These are phyloP conservation scores for Lamprologus callipterus DNA, from an alignment of 2,113 vertebrate species.

Conservation along the genomic window DNA sequence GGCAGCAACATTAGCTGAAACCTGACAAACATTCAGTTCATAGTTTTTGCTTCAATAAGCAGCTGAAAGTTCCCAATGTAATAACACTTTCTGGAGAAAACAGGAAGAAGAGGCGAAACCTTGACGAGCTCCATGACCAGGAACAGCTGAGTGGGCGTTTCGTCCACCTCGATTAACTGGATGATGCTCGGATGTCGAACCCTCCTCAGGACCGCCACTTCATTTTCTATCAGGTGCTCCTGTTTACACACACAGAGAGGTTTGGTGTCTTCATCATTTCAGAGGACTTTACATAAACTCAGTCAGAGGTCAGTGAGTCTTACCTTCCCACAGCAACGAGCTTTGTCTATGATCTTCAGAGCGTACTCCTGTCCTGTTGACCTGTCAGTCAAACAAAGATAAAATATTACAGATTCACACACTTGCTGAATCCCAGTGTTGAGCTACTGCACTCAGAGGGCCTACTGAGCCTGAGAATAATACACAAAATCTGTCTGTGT, in stretches of 20 bases:
- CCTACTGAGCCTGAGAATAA: accelerated
- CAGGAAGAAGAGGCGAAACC: conserved; percentile 47
- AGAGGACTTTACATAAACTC: not conserved
- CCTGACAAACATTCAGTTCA: not conserved
- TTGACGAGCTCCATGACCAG: conserved; percentile 99
- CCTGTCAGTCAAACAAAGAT: conserved; percentile 57
- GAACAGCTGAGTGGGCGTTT: conserved; percentile 87
- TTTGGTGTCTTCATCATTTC: not conserved
- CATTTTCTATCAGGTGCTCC: conserved; percentile 97
- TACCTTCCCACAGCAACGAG: conserved; percentile 97
- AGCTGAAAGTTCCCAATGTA: not conserved
- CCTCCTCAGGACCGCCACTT: conserved; percentile 86
- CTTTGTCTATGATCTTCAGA: conserved; percentile 97
- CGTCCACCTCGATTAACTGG: conserved; percentile 93
- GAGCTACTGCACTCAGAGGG: not conserved
- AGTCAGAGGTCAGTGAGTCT: not conserved
- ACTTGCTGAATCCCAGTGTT: not conserved
- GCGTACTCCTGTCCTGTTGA: conserved; percentile 92
- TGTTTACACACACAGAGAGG: conserved; percentile 35
- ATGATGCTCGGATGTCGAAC: conserved; percentile 97
- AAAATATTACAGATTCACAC: not conserved
- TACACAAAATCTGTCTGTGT: not conserved
- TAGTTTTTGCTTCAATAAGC: not conserved
- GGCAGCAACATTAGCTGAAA: not conserved
- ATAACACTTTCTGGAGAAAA: not conserved